These are phyloP conservation scores for Mus spicilegus DNA, from an alignment of 2,113 vertebrate genomes.

Conservation along the genomic window DNA sequence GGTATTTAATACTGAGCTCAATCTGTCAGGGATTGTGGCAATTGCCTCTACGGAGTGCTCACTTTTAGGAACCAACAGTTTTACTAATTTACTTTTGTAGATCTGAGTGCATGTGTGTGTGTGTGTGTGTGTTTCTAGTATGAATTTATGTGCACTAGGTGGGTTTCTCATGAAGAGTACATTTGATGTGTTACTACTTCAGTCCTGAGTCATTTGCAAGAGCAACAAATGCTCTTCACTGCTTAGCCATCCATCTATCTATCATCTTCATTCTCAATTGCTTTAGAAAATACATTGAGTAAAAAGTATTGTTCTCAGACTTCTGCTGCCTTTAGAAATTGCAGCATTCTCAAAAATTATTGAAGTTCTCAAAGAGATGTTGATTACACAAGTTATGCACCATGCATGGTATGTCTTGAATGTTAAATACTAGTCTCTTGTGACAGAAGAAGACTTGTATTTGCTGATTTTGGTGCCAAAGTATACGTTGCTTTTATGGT, in stretches of 20 bases:
- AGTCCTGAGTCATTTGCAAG: background rate
- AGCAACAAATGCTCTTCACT: too few relatives aligned
- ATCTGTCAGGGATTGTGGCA: fast-evolving
- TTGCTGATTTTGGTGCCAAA: background rate
- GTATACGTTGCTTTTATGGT: fast-evolving
- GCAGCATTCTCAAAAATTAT: background rate
- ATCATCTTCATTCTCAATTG: background rate
- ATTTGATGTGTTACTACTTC: background rate
- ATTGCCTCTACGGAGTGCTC: background rate
- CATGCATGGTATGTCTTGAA: background rate
- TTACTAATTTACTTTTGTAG: background rate
- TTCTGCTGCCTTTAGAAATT: background rate
- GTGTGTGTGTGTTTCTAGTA: background rate
- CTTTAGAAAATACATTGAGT: background rate
- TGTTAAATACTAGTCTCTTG: background rate
- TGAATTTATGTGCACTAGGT: background rate
- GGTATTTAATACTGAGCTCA: too few relatives aligned
- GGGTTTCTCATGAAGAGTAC: background rate
- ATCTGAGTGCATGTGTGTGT: too few relatives aligned
- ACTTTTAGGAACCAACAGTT: too few relatives aligned
- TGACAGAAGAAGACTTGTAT: background rate
- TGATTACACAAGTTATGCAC: background rate
- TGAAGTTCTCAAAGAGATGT: background rate
- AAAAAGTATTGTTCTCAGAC: background rate
- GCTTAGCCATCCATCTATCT: background rate